Base-by-base conservation (phyloP, 2,113 vertebrate genomes). In the Scomber scombrus region DNA sequence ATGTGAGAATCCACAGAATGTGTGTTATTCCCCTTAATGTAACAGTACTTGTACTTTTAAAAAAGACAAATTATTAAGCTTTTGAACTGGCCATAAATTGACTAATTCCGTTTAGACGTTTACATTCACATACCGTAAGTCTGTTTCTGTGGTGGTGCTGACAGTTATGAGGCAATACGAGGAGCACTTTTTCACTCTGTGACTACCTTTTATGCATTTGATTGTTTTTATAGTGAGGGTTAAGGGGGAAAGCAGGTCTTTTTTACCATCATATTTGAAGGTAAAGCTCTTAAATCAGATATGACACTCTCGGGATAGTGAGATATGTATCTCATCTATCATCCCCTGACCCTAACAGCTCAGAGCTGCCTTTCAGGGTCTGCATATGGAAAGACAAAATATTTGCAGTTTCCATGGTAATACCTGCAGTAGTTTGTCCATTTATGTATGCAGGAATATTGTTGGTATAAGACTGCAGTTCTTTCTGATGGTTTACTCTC, bases 401-500 rank as follows among this genome's bases (percentile, higher is more conserved):
- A 47, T n/a, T 26, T 73, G 52, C 58, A 18, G 86, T 88, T 91
- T 76, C 84, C 82, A 87, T 90, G 86, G 86, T 23, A 64, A 87
- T 77, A 61, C 55, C 55, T 74, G 54, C 51, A 72, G 55, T 78
- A 69, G 16, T 85, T 76, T 65, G 46, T 69, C n/a, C 50, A 12
- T 47, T 51, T 71, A 56, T 65, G 18, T 43, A 23, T 34, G 14
- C 34, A 50, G 13, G 23, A 55, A 13, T 56, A 34, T 63, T 50
- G 14, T 40, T 56, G 9, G 46, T 21, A 5, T 21, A n/a, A 57
- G 45, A 18, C 3, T 4, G 1, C 10, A 43, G 31, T 26, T 81
- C 34, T 21, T 56, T 26, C 5, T 49, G 11, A 65, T 21, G 54
- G 6, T 46, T 51, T 5, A 12, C 60, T 47, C 5, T 2, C n/a